Conservation (phyloP, 2,888 invertebrate species). For the Leucoptera coffeella region DNA sequence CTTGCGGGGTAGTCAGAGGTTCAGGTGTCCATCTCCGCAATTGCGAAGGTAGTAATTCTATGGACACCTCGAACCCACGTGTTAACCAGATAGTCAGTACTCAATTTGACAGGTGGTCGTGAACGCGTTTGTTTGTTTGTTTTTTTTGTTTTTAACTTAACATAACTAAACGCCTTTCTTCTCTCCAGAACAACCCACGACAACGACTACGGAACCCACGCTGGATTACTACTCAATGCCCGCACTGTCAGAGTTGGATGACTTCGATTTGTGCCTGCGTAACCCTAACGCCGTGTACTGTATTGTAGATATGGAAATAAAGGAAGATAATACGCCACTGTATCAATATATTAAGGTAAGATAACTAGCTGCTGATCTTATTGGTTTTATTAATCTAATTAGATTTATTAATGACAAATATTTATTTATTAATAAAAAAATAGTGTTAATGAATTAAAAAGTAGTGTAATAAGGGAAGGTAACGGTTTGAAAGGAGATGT, state of each 20-base stretch:
- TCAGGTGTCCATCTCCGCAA: no score
- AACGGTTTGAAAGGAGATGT: no score
- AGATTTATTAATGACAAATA: background rate
- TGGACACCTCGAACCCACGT: no score
- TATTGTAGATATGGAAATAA: slow-evolving; percentile 30
- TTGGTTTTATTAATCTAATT: background rate
- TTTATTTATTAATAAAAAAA: no score
- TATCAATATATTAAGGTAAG: slow-evolving; percentile 36
- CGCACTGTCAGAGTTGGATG: slow-evolving; percentile 32
- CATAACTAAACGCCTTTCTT: background rate
- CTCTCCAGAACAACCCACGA: slow-evolving; percentile 10
- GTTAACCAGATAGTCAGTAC: no score
- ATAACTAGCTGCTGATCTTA: background rate
- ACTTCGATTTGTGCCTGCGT: slow-evolving; percentile 30
- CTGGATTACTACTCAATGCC: slow-evolving; percentile 43
- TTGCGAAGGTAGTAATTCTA: no score
- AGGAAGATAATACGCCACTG: slow-evolving; percentile 33
- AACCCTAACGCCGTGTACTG: slow-evolving; percentile 35
- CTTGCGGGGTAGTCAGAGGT: no score
- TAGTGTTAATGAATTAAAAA: no score
- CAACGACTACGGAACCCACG: slow-evolving; percentile 9
- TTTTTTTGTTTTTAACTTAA: no score
- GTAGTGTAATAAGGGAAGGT: no score
- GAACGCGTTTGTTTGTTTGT: no score
- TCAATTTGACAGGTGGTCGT: no score